phyloP scores from a whole-genome alignment of 1,140 invertebrate genomes.

The Belonocnema kinseyi region DNA sequence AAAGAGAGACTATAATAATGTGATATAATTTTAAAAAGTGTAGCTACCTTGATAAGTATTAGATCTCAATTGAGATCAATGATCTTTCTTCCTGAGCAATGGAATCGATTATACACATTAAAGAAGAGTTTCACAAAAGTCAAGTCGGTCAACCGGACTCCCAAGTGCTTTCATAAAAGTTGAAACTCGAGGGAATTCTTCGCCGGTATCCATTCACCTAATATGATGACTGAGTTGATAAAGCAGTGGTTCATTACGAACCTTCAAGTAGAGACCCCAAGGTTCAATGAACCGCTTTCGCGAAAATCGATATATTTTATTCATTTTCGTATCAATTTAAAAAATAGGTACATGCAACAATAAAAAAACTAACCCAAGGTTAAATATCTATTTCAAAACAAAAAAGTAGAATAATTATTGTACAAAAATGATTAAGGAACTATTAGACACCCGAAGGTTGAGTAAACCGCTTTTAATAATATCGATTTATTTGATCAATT shows the following conservation, averaged over 20 bases:
- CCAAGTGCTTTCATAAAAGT: conserved; percentile 35
- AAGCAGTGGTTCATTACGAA: background rate
- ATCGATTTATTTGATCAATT: too few species aligned
- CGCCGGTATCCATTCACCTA: conserved; percentile 36
- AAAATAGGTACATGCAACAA: too few species aligned
- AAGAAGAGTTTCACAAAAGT: conserved; percentile 40
- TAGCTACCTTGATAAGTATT: background rate
- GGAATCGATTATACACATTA: conserved; percentile 28
- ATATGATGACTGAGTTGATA: conserved; percentile 9
- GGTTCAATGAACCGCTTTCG: background rate
- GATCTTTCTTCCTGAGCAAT: background rate
- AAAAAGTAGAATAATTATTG: too few species aligned
- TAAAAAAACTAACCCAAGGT: too few species aligned
- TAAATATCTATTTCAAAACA: too few species aligned
- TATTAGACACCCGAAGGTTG: too few species aligned
- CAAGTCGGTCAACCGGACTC: conserved; percentile 45
- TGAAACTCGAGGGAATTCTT: conserved; percentile 36
- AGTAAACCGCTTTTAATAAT: too few species aligned
- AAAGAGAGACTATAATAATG: background rate
- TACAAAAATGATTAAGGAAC: too few species aligned
- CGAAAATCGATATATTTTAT: too few species aligned
- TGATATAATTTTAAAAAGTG: background rate
- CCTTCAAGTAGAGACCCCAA: background rate
- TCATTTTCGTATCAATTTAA: too few species aligned
- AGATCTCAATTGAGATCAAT: conserved; percentile 25